Conservation (phyloP, 2,113 vertebrate species). For the Glaucomys volans region DNA sequence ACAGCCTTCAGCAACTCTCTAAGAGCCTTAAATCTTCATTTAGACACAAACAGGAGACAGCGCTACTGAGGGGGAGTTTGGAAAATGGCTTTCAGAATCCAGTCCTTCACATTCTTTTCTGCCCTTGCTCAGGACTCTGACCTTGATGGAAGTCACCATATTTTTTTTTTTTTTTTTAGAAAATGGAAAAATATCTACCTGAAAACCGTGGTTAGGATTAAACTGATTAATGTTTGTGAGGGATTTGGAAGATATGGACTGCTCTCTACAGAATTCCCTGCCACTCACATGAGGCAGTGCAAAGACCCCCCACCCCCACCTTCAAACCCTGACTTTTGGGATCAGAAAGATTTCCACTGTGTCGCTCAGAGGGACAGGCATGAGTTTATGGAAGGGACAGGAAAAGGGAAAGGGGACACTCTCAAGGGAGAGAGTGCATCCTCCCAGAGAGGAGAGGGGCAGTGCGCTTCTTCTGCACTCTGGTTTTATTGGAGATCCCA, state of each 20-base stretch:
- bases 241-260: background rate
- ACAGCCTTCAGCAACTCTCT: background rate
- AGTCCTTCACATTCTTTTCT: background rate
- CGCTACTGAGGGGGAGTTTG: background rate
- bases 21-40: constrained; percentile 1
- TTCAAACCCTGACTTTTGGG: too few species aligned
- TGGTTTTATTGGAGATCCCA: too few species aligned
- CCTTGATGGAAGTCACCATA: background rate
- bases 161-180: background rate
- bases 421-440: too few species aligned
- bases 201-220: background rate
- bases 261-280: background rate
- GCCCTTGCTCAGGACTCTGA: background rate
- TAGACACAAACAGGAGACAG: background rate
- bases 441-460: too few species aligned
- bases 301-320: too few species aligned
- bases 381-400: too few species aligned
- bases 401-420: too few species aligned
- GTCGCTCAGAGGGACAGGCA: too few species aligned
- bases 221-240: background rate
- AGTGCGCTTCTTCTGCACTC: too few species aligned
- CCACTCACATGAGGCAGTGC: background rate
- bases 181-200: background rate
- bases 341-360: too few species aligned
- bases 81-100: background rate